These are phyloP conservation scores for Eilema depressum DNA, from an alignment of 2,888 invertebrate species.

Conservation along the genomic window DNA sequence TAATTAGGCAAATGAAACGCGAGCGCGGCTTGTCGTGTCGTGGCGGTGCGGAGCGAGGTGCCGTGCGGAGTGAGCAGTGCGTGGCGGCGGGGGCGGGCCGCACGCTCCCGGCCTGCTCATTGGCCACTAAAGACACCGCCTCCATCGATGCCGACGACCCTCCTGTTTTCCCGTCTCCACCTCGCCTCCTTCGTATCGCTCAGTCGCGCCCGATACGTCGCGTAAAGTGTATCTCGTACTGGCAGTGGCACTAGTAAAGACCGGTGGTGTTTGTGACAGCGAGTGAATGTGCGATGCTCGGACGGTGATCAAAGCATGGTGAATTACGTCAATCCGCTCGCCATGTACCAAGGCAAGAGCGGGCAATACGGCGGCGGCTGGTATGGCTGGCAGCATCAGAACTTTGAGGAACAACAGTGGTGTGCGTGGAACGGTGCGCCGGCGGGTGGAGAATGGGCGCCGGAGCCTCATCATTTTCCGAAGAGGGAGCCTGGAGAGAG, in stretches of 20 bases:
- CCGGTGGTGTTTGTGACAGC: constrained; percentile 77
- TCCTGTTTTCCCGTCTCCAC: constrained; percentile 52
- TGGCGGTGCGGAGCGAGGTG: constrained; percentile 23
- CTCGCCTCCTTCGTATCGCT: constrained; percentile 52
- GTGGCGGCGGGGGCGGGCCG: constrained; percentile 45
- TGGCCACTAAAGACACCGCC: constrained; percentile 67
- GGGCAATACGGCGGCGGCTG: constrained; percentile 82
- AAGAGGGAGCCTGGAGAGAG: constrained; percentile 79
- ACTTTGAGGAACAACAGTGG: constrained; percentile 87
- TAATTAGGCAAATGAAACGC: constrained; percentile 83
- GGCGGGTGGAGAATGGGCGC: constrained; percentile 81
- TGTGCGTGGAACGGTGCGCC: constrained; percentile 85
- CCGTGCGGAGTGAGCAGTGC: constrained; percentile 32
- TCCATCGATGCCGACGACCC: constrained; percentile 52
- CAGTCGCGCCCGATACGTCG: constrained; percentile 74
- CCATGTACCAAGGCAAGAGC: constrained; percentile 90
- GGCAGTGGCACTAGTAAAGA: constrained; percentile 47
- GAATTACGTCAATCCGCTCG: constrained; percentile 90
- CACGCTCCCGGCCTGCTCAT: constrained; percentile 53
- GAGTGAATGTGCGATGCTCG: constrained; percentile 83
- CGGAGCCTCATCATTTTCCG: constrained; percentile 82
- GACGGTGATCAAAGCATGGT: constrained; percentile 89
- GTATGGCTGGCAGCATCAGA: constrained; percentile 85
- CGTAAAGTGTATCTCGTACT: constrained; percentile 65
- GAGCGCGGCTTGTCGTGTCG: constrained; percentile 51